phyloP scores from a whole-genome alignment of 2,113 vertebrate genomes.

The Lycocorax pyrrhopterus region DNA sequence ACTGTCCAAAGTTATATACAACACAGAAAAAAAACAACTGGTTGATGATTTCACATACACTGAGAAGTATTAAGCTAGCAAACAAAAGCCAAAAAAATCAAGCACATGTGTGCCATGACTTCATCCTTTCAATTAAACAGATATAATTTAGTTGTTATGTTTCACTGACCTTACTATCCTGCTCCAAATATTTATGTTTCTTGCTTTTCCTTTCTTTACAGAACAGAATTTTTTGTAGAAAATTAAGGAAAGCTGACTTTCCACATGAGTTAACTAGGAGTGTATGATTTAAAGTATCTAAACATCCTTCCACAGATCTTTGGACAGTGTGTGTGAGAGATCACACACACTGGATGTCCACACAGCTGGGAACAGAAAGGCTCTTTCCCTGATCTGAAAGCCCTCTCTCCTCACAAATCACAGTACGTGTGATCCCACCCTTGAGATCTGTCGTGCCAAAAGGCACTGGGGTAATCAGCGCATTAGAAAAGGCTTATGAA shows the following conservation, averaged over 20 bases:
- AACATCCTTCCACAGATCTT: neutral
- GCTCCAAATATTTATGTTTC: neutral
- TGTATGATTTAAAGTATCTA: neutral
- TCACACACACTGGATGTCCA: neutral
- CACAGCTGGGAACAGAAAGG: neutral
- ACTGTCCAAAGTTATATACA: neutral
- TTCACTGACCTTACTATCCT: neutral
- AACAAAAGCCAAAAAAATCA: neutral
- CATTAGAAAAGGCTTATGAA: neutral
- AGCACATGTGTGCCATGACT: neutral
- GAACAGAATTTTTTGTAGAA: neutral
- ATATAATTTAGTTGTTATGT: neutral
- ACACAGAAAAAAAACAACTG: neutral
- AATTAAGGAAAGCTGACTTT: neutral
- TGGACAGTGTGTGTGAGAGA: neutral
- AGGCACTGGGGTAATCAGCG: neutral
- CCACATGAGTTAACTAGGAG: neutral
- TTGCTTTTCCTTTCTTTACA: neutral
- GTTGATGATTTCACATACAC: neutral
- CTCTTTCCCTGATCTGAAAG: neutral
- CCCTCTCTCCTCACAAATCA: neutral
- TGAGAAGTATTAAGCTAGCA: neutral
- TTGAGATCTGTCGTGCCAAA: neutral
- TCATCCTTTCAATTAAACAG: neutral
- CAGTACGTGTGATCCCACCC: accelerated